Conservation (phyloP, 2,797 vertebrate genomes). For the Phoxinus dragarum region DNA sequence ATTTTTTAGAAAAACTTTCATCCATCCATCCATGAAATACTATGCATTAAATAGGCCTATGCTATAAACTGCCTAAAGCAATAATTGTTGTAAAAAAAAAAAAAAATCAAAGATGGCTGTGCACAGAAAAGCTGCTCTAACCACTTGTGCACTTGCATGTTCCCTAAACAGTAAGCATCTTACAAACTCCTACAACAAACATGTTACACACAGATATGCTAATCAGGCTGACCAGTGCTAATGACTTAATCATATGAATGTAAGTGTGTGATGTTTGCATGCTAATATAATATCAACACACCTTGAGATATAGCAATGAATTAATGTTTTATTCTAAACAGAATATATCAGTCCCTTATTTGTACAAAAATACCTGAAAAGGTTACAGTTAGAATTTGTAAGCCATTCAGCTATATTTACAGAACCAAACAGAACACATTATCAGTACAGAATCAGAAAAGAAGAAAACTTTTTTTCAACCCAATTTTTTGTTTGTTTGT, state of each 20-base stretch:
- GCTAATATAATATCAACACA: slow-evolving; percentile 59
- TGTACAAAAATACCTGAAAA: slow-evolving; percentile 99
- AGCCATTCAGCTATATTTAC: slow-evolving; percentile 94
- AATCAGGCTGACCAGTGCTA: not conserved
- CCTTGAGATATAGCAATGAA: slow-evolving; percentile 85
- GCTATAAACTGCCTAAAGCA: not conserved
- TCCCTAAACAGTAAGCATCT: not conserved
- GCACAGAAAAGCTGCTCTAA: no score
- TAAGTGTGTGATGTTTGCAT: not conserved
- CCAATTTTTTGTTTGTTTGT: slow-evolving; percentile 76
- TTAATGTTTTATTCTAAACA: slow-evolving; percentile 99
- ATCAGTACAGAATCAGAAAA: slow-evolving; percentile 83
- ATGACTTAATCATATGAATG: not conserved
- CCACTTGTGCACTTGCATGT: not conserved
- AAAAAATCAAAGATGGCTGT: not conserved
- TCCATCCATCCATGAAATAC: not conserved
- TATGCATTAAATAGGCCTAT: not conserved
- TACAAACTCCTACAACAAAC: not conserved
- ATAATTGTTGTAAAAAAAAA: not conserved
- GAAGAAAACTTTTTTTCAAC: slow-evolving; percentile 63
- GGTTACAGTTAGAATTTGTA: slow-evolving; percentile 93
- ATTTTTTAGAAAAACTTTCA: not conserved
- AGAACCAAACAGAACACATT: slow-evolving; percentile 90
- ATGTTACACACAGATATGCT: not conserved
- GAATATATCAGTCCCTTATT: slow-evolving; percentile 96